Evolutionary conservation across 2,888 invertebrate species (phyloP), one percentile per base, ranked within the genome.

Genomic region (Melanostoma scalare): DNA sequence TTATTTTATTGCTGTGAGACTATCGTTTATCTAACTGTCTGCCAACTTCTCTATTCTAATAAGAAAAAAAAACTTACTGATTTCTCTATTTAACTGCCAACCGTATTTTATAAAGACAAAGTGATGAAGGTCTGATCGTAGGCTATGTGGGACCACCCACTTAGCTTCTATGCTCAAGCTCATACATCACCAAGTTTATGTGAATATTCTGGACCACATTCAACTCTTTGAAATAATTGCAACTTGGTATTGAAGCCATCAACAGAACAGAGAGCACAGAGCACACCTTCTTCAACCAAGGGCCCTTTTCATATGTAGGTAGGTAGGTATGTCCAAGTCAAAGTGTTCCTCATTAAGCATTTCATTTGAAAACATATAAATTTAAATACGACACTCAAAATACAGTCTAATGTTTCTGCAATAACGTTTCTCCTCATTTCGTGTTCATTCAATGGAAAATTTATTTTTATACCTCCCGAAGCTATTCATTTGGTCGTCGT

Each of bases 301-400:
- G 33, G 31, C 58, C 65, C 33, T 58, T 56, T 67, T 56, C 9
- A 55, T 9, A 60, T 46, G 9, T 20, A 20, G 5, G 46, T 46
- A 20, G 5, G 46, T 46, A 61, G 46, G 6, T 42, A n/a, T 10
- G 8, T 4, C 9, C 48, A 63, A 60, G 35, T 50, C 74, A 80
- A 69, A 75, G 50, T 44, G 65, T 40, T 71, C 75, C 80, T 75
- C 80, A 81, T 76, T 76, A 81, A 81, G 55, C 67, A 71, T 67
- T 81, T 72, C 76, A 72, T 68, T 72, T 71, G 71, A 36, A 33
- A 72, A 38, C 52, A 56, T 63, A 56, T 63, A 52, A 58, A 69
- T 71, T 77, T 65, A 69, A 60, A 80, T 53, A 40, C 50, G 52
- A 48, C 42, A 52, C 58, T 65, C 71, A 33, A 73, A 67, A 73